These are phyloP conservation scores for Falco concolor DNA, from an alignment of 2,797 vertebrate species.

Conservation along the genomic window DNA sequence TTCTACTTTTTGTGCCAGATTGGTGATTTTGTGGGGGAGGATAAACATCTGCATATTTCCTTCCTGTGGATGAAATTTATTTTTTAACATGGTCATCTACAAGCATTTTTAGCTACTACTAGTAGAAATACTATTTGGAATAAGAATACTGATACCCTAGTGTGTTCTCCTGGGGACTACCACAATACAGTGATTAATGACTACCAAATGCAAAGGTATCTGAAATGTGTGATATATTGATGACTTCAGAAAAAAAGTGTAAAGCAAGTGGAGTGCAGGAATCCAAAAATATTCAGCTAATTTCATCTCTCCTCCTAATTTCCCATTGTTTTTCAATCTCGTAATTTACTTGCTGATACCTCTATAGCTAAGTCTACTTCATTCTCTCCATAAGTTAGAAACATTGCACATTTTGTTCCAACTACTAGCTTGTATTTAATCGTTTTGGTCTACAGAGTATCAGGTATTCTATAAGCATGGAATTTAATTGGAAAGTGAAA, in stretches of 20 bases:
- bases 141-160: not conserved
- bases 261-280: no score
- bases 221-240: no score
- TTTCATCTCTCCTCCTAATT: not conserved
- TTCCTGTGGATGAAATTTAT: not conserved
- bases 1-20: not conserved
- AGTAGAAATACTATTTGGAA: not conserved
- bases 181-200: not conserved
- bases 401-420: not conserved
- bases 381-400: not conserved
- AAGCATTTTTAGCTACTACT: not conserved
- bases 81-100: not conserved
- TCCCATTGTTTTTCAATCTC: not conserved
- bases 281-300: not conserved
- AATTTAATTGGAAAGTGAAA: not conserved
- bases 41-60: not conserved
- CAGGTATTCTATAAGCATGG: not conserved
- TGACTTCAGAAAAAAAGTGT: no score
- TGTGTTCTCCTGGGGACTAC: not conserved
- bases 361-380: not conserved
- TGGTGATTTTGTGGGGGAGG: not conserved
- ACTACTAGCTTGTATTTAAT: not conserved
- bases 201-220: not conserved
- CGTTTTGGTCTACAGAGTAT: not conserved
- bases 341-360: not conserved